Evolutionary conservation across 2,888 invertebrate species (phyloP), one percentile per base, ranked within the genome.

Genomic region (Drosophila quinaria): DNA sequence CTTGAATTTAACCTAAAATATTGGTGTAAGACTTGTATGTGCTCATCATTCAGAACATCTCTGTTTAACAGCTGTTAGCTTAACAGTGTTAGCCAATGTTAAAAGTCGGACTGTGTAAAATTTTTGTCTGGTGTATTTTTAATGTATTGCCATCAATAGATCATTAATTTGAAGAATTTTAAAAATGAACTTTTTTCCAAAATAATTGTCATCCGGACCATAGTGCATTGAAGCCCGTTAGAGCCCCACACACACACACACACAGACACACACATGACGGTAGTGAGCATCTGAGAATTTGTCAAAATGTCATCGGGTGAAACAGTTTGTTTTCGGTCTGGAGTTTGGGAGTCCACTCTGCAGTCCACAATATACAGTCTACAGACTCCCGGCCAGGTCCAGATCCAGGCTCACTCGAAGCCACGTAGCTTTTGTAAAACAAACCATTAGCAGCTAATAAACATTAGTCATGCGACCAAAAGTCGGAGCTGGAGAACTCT

Each of bases 381-480:
- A 22, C 33, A 49, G 41, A 19, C 49, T 41, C 42, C 13, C 29
- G 8, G 9, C 29, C 10, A 29, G 52, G 4, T 42, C 35, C 46
- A 46, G 6, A 35, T 29, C 37, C 37, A 58, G 46, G 47, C 46
- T 37, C 47, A 17, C 17, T 42, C 42, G 42, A 51, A 70, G 76
- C 81, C 90, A 88, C 90, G 90, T 90, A 81, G 84, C 80, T 91
- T 85, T 90, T 92, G 92, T 92, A 92, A 92, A 92, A 92, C 92
- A 92, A 92, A 92, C 92, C 92, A 92, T 92, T 92, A 92, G 91
- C 91, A 87, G 89, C 90, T 92, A 91, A 92, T 92, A 91, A 91
- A 86, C 92, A 92, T 92, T 92, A 91, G 90, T 92, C 92, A 92
- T 88, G 86, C 87, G 75, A 74, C 71, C 72, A 71, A 78, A 61